phyloP scores from a whole-genome alignment of 2,113 vertebrate species.

The Phylloscopus trochiloides region DNA sequence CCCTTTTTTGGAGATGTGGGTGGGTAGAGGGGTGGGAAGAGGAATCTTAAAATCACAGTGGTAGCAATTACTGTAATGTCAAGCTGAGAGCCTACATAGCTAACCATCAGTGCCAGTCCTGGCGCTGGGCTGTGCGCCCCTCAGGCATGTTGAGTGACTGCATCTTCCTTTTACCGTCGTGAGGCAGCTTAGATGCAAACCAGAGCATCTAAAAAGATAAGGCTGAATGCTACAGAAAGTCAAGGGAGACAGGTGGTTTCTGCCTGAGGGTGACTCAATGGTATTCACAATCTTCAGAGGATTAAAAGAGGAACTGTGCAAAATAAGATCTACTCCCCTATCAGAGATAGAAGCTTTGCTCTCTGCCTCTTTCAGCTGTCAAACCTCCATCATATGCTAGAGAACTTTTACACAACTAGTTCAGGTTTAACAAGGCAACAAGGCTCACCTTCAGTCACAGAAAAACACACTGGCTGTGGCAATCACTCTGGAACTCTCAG shows the following conservation, averaged over 20 bases:
- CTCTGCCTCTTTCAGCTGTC: not conserved
- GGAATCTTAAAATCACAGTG: not conserved
- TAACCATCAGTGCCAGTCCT: not conserved
- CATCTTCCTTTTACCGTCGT: not conserved
- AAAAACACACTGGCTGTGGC: not conserved
- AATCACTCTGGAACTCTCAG: not conserved
- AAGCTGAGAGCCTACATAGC: not conserved
- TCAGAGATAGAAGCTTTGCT: not conserved
- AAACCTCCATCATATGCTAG: not conserved
- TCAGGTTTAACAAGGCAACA: not conserved
- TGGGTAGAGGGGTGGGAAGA: not conserved
- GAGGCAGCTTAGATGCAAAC: not conserved
- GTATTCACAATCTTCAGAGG: not conserved
- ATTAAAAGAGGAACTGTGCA: not conserved
- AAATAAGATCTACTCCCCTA: not conserved
- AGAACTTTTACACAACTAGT: not conserved
- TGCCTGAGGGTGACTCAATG: not conserved
- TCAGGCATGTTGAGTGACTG: not conserved
- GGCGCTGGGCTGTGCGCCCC: not conserved
- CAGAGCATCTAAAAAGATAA: not conserved
- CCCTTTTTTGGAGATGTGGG: rapidly evolving
- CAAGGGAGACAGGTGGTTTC: not conserved
- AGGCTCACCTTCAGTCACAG: not conserved
- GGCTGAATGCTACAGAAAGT: not conserved
- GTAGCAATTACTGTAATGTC: not conserved